A percentile compares a stretch with the other conserved stretches of the same genome.
These are phyloP conservation scores for Harpalus rufipes DNA, from an alignment of 2,888 invertebrate genomes.

Conservation along the genomic window DNA sequence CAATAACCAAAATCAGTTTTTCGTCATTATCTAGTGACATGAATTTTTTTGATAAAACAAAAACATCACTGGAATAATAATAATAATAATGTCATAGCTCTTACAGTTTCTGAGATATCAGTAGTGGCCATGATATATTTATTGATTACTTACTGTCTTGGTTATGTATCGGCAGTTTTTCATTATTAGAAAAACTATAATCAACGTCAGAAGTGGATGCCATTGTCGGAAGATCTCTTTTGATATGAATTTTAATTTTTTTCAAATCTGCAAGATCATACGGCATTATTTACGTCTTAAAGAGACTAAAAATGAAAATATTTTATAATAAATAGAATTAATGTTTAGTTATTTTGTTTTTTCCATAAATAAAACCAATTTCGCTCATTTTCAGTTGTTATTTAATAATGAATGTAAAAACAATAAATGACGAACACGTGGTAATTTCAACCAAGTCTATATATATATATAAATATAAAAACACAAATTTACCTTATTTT, in stretches of 20 bases:
- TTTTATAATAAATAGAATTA: background rate
- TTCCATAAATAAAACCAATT: no score
- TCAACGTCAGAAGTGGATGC: constrained; percentile 36
- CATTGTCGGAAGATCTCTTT: constrained; percentile 16
- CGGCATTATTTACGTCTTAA: constrained; percentile 32
- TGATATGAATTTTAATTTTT: constrained; percentile 29
- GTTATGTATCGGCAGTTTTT: constrained; percentile 29
- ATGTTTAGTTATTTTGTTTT: no score
- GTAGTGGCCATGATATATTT: no score
- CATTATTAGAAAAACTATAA: constrained; percentile 32
- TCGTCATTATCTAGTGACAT: no score
- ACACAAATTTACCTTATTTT: background rate
- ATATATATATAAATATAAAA: background rate
- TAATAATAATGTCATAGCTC: no score
- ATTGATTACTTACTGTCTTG: constrained; percentile 16
- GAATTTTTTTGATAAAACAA: no score
- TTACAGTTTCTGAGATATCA: no score
- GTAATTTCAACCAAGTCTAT: background rate
- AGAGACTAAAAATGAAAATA: constrained; percentile 34
- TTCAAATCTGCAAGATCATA: constrained; percentile 48
- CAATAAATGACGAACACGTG: background rate
- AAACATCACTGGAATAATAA: no score
- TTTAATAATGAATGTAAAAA: no score
- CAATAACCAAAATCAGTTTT: no score
- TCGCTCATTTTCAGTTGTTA: no score